Base-by-base conservation (phyloP, 2,888 invertebrate species). In the Hylaea fasciaria region DNA sequence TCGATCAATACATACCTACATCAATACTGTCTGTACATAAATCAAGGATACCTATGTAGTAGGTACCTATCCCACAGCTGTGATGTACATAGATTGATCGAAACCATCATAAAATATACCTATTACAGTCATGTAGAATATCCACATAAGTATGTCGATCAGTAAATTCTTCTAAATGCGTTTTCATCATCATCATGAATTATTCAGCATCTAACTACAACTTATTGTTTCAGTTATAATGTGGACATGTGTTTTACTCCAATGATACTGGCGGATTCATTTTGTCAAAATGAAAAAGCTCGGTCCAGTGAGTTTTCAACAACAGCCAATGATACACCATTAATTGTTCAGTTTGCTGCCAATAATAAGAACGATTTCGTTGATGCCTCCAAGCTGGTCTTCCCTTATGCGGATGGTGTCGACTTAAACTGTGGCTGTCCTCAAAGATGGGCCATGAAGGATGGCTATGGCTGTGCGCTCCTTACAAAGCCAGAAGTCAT, bases 401-500 rank as follows among this genome's bases (percentile, higher is more conserved):
- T 95, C 69, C 95, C 96, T 12, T 96, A 95, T 90, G 95, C 96
- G 55, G 96, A 97, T 92, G 99, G 99, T 7, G 96, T 98, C 1
- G 99, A 99, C 89, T 90, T 99, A 37, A 99, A 99, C 83, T 99
- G 99, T 92, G 99, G 99, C 0, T 99, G 99, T 75, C 99, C 99
- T 0, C 99, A 99, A 86, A 93, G 95, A 69, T 99, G 98, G 98
- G 98, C 98, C 0, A 95, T 97, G 86, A 94, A 96, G 69, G 96
- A 97, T 80, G 98, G 98, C 3, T 96, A 97, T 80, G 99, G 99
- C 0, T 97, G 97, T 76, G 95, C 95, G 61, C 86, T 99, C 68
- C 86, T 99, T 16, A 94, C 94, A 10, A 95, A 96, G 70, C 98
- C 99, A 7, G 96, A 99, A 77, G 75, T 95, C 10, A 94, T 99